These are phyloP conservation scores for Drosophila nr. fundita DNA, from an alignment of 2,888 invertebrate genomes.

Conservation along the genomic window DNA sequence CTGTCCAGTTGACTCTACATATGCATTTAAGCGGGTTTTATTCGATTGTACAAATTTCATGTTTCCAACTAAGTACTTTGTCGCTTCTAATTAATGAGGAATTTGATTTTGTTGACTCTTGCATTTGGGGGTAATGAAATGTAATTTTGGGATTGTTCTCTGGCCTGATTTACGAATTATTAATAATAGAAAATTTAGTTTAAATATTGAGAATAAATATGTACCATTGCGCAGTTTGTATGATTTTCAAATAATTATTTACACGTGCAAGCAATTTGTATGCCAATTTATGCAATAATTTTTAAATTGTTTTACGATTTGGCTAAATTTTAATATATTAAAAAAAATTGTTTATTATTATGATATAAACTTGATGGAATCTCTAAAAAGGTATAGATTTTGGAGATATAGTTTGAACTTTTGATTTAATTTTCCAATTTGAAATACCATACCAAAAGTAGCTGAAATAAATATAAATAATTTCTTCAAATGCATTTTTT, in stretches of 20 bases:
- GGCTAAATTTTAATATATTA: not conserved
- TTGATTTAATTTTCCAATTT: not conserved
- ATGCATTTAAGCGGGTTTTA: constrained; percentile 20
- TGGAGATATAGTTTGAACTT: not conserved
- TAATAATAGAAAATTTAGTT: not conserved
- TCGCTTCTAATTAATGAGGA: constrained; percentile 64
- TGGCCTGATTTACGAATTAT: not conserved
- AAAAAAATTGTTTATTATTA: not conserved
- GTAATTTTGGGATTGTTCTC: not conserved
- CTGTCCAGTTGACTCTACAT: constrained; percentile 19
- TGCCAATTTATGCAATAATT: not conserved
- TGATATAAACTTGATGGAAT: not conserved
- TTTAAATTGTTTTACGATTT: not conserved
- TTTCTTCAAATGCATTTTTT: not conserved
- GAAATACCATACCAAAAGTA: not conserved
- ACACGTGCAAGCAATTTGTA: not conserved
- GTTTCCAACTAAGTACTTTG: constrained; percentile 56
- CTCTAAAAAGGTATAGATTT: not conserved
- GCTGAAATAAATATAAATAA: not conserved
- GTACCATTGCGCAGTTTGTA: not conserved
- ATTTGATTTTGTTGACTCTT: constrained; percentile 56
- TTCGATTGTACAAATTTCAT: not conserved
- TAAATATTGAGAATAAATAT: not conserved
- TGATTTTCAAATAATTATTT: not conserved
- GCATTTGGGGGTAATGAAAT: constrained; percentile 41